These are phyloP conservation scores for Sebastes flavidus DNA, from an alignment of 2,797 vertebrate genomes.

Conservation along the genomic window DNA sequence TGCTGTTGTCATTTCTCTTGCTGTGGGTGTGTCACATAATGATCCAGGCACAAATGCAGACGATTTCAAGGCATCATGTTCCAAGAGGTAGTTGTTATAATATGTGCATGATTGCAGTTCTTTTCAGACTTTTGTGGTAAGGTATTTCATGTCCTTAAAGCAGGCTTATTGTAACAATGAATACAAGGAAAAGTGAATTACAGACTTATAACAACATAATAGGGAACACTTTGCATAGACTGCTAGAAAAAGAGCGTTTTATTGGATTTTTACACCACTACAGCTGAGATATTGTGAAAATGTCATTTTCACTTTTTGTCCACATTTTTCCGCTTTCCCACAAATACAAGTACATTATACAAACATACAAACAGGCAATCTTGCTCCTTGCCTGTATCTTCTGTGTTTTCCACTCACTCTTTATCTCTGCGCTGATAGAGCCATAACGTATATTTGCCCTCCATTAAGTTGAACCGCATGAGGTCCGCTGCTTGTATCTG, in stretches of 20 bases:
- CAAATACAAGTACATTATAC: not conserved
- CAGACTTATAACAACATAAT: not conserved
- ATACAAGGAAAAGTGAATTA: not conserved
- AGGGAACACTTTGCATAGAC: not conserved
- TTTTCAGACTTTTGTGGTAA: conserved; percentile 11
- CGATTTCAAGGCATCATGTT: conserved; percentile 5
- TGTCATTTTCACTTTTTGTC: not conserved
- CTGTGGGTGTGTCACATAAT: not conserved
- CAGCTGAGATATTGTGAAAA: not conserved
- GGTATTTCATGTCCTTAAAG: not conserved
- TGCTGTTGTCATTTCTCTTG: not conserved
- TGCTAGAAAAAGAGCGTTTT: not conserved
- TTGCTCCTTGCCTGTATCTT: not conserved
- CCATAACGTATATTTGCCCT: conserved; percentile 30
- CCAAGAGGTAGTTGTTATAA: not conserved
- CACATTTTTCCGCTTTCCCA: not conserved
- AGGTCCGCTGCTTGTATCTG: conserved; percentile 20
- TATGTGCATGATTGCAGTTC: conserved; percentile 7
- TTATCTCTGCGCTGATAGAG: conserved; percentile 10
- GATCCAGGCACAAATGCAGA: not conserved
- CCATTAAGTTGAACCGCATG: conserved; percentile 46
- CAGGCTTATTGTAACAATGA: not conserved
- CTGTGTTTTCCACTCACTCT: not conserved
- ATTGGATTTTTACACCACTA: not conserved
- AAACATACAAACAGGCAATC: not conserved